Percentiles rank a stretch among this genome's conserved stretches.
Evolutionary conservation across 2,113 vertebrate genomes (phyloP).

Genomic region (Cyprinodon brontotheroides): DNA sequence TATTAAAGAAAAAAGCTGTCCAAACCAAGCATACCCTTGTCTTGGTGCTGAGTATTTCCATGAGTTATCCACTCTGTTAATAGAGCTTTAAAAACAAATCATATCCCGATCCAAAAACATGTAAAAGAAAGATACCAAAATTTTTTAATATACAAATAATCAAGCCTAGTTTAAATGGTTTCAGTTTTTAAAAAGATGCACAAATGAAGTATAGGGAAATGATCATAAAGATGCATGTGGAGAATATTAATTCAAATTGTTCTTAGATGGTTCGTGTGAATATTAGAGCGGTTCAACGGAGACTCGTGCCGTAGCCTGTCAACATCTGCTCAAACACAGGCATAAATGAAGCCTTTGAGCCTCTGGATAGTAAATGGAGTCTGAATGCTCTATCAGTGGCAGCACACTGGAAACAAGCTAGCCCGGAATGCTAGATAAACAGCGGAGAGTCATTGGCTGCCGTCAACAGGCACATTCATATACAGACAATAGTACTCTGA

Average conservation of each 20-base stretch:
- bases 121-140: neutral
- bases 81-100: neutral
- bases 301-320: neutral
- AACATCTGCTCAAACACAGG: neutral
- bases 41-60: neutral
- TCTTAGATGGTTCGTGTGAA: neutral
- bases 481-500: slow-evolving; percentile 78
- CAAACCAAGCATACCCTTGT: neutral
- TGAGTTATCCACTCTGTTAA: neutral
- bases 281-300: neutral
- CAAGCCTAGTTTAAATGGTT: neutral
- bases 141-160: neutral
- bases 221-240: too few species aligned
- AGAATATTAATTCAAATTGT: neutral
- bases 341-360: slow-evolving; percentile 76
- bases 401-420: slow-evolving; percentile 54
- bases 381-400: slow-evolving; percentile 71
- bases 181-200: neutral
- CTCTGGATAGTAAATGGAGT: slow-evolving; percentile 53
- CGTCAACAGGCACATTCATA: slow-evolving; percentile 71
- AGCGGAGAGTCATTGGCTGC: slow-evolving; percentile 58
- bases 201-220: neutral
- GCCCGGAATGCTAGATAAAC: slow-evolving; percentile 70
- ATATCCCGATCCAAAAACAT: neutral
- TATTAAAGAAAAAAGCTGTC: neutral